Conservation (phyloP, 1,140 invertebrate genomes). For the Archegozetes longisetosus region DNA sequence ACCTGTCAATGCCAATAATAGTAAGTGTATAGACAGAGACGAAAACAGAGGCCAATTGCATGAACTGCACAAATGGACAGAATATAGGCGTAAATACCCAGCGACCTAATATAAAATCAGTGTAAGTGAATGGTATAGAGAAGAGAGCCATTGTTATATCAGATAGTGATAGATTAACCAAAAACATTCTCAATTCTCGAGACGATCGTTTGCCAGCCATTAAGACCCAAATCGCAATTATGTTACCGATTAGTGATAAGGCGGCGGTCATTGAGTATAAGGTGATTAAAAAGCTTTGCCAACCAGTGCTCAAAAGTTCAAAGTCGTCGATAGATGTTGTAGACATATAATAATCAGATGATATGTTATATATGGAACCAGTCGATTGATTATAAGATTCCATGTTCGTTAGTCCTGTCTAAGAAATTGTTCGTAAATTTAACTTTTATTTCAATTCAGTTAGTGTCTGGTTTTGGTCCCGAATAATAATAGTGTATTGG, state of each 20-base stretch:
- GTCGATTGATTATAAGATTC: no score
- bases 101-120: constrained; percentile 30
- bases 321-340: neutral
- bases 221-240: constrained; percentile 29
- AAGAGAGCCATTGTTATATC: constrained; percentile 33
- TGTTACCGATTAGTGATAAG: constrained; percentile 28
- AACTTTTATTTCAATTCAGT: no score
- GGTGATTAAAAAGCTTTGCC: constrained; percentile 26
- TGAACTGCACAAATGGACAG: constrained; percentile 30
- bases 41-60: constrained; percentile 31
- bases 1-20: constrained; percentile 33
- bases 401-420: no score
- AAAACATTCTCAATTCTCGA: constrained; percentile 27
- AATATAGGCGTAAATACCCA: constrained; percentile 31
- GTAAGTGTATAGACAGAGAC: constrained; percentile 32
- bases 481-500: no score
- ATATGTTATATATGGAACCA: no score
- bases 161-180: constrained; percentile 31
- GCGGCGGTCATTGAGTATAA: constrained; percentile 29
- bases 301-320: constrained; percentile 13
- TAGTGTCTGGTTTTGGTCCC: no score
- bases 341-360: no score
- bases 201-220: constrained; percentile 27
- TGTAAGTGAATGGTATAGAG: constrained; percentile 22
- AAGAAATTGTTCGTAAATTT: no score